Percentiles rank a stretch among this genome's conserved stretches.
These are phyloP conservation scores for Limenitis camilla DNA, from an alignment of 2,888 invertebrate species.

Conservation along the genomic window DNA sequence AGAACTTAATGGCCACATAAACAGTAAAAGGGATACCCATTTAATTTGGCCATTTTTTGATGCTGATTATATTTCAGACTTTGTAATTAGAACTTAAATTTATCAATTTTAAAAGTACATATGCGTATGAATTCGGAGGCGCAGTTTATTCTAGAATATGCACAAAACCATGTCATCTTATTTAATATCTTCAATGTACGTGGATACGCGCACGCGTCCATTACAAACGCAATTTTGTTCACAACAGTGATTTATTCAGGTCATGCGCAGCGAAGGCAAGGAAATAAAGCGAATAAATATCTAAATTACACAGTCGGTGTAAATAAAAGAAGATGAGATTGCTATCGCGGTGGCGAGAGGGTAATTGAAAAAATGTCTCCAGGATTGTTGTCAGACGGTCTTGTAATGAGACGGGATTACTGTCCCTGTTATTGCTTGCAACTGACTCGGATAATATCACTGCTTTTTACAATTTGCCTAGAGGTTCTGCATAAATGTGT, in stretches of 20 bases:
- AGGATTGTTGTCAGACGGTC: constrained; percentile 48
- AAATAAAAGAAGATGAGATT: constrained; percentile 56
- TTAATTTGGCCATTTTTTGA: too few relatives aligned
- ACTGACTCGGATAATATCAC: background rate
- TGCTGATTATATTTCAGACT: too few relatives aligned
- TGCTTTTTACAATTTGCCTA: constrained; percentile 14
- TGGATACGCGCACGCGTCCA: constrained; percentile 13
- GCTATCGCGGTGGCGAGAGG: constrained; percentile 48
- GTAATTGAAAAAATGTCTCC: constrained; percentile 69
- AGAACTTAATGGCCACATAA: too few relatives aligned
- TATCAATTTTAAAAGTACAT: too few relatives aligned
- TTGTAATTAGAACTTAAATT: too few relatives aligned
- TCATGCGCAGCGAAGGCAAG: constrained; percentile 11
- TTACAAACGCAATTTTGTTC: constrained; percentile 21
- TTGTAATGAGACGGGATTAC: constrained; percentile 49
- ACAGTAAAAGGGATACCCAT: too few relatives aligned
- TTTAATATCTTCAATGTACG: too few relatives aligned
- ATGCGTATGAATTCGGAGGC: too few relatives aligned
- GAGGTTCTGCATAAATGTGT: background rate
- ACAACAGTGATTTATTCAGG: constrained; percentile 22
- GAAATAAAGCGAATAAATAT: constrained; percentile 30
- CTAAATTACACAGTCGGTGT: constrained; percentile 42
- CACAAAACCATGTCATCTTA: too few relatives aligned
- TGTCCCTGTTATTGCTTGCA: too few relatives aligned
- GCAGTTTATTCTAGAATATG: too few relatives aligned